Conservation (phyloP, 2,888 invertebrate species). For the Atethmia centrago region DNA sequence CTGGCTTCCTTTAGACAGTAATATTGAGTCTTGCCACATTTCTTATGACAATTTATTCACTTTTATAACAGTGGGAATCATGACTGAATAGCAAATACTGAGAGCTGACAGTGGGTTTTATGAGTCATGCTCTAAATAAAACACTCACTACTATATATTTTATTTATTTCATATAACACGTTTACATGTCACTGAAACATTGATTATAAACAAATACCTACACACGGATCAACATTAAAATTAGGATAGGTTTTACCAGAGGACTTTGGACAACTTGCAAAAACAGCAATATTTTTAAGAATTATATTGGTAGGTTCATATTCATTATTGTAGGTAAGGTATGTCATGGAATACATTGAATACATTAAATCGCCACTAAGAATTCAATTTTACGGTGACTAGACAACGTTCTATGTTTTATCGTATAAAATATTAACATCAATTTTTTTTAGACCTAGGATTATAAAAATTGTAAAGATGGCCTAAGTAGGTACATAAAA, state of each 20-base stretch:
- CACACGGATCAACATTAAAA: slow-evolving; percentile 80
- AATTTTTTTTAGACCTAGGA: slow-evolving; percentile 60
- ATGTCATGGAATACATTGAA: slow-evolving; percentile 66
- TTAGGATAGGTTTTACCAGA: slow-evolving; percentile 71
- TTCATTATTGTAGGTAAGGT: slow-evolving; percentile 40
- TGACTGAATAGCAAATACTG: not conserved
- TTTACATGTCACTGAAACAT: slow-evolving; percentile 70
- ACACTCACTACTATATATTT: slow-evolving; percentile 61
- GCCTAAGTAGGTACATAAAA: slow-evolving; percentile 18
- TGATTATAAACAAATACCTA: slow-evolving; percentile 72
- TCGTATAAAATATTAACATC: slow-evolving; percentile 66
- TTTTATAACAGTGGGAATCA: too few relatives aligned
- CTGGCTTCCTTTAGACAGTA: too few relatives aligned
- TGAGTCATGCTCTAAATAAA: slow-evolving; percentile 33
- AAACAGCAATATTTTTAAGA: slow-evolving; percentile 57
- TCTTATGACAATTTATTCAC: too few relatives aligned
- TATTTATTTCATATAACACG: slow-evolving; percentile 72
- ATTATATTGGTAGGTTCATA: slow-evolving; percentile 44
- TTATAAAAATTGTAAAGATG: slow-evolving; percentile 62
- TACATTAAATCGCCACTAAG: slow-evolving; percentile 44
- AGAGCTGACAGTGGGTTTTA: not conserved
- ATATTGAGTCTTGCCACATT: too few relatives aligned
- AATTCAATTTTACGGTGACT: slow-evolving; percentile 68
- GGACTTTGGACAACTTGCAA: slow-evolving; percentile 63
- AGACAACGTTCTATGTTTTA: slow-evolving; percentile 67